phyloP scores from a whole-genome alignment of 2,888 invertebrate genomes.

The Tryphoninae sp. region DNA sequence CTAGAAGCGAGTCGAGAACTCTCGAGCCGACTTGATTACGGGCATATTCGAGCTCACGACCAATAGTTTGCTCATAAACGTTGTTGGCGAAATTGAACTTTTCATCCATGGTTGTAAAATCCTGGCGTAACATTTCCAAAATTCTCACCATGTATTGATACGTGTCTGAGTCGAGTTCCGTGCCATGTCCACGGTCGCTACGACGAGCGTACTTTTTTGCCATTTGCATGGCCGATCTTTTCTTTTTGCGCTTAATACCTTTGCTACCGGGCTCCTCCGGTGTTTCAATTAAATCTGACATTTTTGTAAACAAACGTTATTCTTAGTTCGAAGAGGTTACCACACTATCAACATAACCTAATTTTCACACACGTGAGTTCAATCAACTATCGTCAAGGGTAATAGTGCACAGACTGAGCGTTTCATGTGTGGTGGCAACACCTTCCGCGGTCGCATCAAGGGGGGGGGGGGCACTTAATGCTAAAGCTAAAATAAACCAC shows the following conservation, averaged over 20 bases:
- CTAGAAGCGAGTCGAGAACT: conserved; percentile 89
- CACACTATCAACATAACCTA: too few species aligned
- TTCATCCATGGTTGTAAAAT: conserved; percentile 87
- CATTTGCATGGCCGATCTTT: conserved; percentile 86
- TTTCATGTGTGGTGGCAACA: too few species aligned
- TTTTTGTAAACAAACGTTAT: not conserved
- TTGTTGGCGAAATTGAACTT: conserved; percentile 89
- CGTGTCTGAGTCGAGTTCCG: conserved; percentile 87
- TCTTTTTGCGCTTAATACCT: conserved; percentile 84
- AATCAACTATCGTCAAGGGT: too few species aligned
- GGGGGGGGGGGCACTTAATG: too few species aligned
- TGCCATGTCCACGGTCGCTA: conserved; percentile 82
- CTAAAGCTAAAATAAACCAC: too few species aligned
- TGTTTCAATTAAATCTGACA: not conserved
- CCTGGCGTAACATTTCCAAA: conserved; percentile 86
- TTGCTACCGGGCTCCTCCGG: conserved; percentile 14
- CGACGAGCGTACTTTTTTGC: conserved; percentile 90
- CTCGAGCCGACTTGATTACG: conserved; percentile 92
- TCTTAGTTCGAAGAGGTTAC: too few species aligned
- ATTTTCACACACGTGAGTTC: too few species aligned
- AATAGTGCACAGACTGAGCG: too few species aligned
- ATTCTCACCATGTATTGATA: conserved; percentile 91
- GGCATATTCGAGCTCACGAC: conserved; percentile 87
- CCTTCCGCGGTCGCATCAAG: too few species aligned
- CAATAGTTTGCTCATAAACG: conserved; percentile 88